phyloP scores from a whole-genome alignment of 2,888 invertebrate species.

The Atherix ibis region DNA sequence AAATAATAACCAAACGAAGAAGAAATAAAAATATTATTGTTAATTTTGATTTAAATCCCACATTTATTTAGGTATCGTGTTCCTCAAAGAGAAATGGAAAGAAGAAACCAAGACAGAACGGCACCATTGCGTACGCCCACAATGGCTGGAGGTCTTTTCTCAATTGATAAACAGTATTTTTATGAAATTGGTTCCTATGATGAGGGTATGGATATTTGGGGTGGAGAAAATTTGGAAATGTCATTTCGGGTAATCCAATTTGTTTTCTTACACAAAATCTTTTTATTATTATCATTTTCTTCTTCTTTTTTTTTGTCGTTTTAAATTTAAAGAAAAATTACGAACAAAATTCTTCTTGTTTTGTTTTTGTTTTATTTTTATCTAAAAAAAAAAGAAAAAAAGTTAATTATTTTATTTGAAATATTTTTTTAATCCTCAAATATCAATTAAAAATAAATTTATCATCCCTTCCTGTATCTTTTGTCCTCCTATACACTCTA shows the following conservation, averaged over 20 bases:
- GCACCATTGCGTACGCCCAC: conserved; percentile 89
- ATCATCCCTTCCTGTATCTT: not conserved
- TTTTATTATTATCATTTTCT: too few species aligned
- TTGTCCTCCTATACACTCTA: not conserved
- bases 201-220: conserved; percentile 99
- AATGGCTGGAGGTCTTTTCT: conserved; percentile 94
- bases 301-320: conserved; percentile 1
- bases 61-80: conserved; percentile 69
- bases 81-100: conserved; percentile 89
- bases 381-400: too few species aligned
- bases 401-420: conserved; percentile 1
- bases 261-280: too few species aligned
- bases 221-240: conserved; percentile 41
- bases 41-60: not conserved
- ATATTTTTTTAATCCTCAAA: not conserved
- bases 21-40: too few species aligned
- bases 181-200: conserved; percentile 97
- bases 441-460: too few species aligned
- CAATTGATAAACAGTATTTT: conserved; percentile 92
- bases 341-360: not conserved
- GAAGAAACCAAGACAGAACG: conserved; percentile 84
- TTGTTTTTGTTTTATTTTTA: too few species aligned
- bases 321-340: not conserved
- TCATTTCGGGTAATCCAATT: conserved; percentile 35
- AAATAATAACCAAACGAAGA: too few species aligned